A percentile compares a stretch with the other conserved stretches of the same genome.
These are phyloP conservation scores for Euborellia annulipes DNA, from an alignment of 1,140 invertebrate genomes.

Conservation along the genomic window DNA sequence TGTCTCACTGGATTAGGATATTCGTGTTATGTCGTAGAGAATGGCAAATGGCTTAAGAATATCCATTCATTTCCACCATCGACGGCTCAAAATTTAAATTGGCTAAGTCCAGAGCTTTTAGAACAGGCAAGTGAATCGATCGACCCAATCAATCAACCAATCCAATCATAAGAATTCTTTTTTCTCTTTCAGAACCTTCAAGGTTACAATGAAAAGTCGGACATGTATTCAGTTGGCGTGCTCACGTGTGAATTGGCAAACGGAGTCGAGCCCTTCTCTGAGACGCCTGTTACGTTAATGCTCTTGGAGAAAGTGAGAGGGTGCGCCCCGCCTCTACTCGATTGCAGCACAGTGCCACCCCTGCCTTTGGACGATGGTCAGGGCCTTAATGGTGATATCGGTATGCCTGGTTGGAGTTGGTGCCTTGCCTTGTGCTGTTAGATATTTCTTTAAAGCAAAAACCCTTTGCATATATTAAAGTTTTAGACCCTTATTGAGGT, in stretches of 20 bases:
- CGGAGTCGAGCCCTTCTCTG: conserved; percentile 69
- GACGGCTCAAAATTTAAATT: conserved; percentile 56
- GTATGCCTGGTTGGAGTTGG: too few species aligned
- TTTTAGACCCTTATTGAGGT: too few species aligned
- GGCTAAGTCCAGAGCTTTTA: conserved; percentile 80
- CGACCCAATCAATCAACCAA: too few species aligned
- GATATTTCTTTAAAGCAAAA: too few species aligned
- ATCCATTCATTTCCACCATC: conserved; percentile 59
- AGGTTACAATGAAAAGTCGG: conserved; percentile 77
- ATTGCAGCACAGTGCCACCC: conserved; percentile 51
- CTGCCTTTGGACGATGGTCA: conserved; percentile 33
- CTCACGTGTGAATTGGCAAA: conserved; percentile 79
- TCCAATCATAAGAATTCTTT: too few species aligned
- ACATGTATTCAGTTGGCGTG: conserved; percentile 81
- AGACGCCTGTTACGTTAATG: conserved; percentile 71
- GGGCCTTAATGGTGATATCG: conserved; percentile 31
- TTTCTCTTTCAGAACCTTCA: conserved; percentile 63
- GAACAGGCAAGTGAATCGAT: conserved; percentile 61
- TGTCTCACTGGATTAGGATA: conserved; percentile 62
- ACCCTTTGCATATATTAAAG: too few species aligned
- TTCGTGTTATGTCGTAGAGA: conserved; percentile 49
- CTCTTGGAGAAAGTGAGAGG: conserved; percentile 76
- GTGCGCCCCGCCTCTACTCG: conserved; percentile 55
- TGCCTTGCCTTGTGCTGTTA: too few species aligned
- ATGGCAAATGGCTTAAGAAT: conserved; percentile 46